Conservation (phyloP, 2,113 vertebrate species). For the Semicossyphus pulcher region DNA sequence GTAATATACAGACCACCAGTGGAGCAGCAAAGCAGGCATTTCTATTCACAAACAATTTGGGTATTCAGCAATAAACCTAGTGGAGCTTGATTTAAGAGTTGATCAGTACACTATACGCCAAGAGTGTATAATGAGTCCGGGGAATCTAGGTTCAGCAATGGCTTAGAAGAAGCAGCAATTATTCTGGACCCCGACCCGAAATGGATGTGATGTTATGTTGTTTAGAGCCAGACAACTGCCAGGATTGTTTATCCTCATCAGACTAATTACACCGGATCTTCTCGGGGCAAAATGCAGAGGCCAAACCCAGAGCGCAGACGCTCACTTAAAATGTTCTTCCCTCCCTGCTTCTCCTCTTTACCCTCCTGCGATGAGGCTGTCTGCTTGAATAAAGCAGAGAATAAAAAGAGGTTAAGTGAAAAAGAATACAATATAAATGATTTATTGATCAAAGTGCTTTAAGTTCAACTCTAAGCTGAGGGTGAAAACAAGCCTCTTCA, state of each 20-base stretch:
- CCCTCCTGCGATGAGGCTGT: background rate
- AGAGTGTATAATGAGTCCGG: constrained; percentile 62
- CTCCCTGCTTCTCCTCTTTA: background rate
- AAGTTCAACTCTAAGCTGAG: background rate
- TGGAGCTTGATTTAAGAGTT: constrained; percentile 64
- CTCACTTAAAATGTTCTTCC: constrained; percentile 47
- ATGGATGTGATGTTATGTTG: constrained; percentile 60
- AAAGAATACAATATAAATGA: background rate
- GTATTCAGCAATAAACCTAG: constrained; percentile 61
- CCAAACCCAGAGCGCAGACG: constrained; percentile 2
- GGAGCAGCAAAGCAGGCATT: constrained; percentile 42
- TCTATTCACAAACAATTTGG: constrained; percentile 56
- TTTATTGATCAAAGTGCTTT: constrained; percentile 45
- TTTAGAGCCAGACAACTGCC: constrained; percentile 69
- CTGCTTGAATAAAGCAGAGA: constrained; percentile 25
- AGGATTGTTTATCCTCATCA: constrained; percentile 72
- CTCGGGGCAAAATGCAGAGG: constrained; percentile 47
- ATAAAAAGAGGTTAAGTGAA: background rate
- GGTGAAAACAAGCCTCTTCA: background rate
- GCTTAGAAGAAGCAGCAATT: constrained; percentile 62
- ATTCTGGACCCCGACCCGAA: constrained; percentile 59
- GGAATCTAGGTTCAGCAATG: constrained; percentile 45
- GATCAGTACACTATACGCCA: constrained; percentile 56
- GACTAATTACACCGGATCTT: constrained; percentile 65
- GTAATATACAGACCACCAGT: constrained; percentile 45